These are phyloP conservation scores for Caenorhabditis tropicalis DNA, from an alignment of 1,140 invertebrate genomes.

Conservation along the genomic window DNA sequence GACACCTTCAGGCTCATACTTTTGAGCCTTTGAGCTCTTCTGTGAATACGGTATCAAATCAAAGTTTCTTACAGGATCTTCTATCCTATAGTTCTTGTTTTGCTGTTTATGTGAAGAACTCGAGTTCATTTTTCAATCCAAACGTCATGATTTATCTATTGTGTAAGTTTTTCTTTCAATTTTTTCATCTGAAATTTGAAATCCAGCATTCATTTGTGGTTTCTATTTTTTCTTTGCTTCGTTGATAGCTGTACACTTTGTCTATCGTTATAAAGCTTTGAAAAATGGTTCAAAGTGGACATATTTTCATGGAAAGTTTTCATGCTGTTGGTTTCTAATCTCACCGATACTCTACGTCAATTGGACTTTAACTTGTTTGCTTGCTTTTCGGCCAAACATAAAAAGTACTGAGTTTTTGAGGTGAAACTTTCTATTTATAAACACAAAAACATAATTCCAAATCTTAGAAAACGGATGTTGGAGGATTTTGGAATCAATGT, in stretches of 20 bases:
- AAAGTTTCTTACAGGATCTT: not conserved
- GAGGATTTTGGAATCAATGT: not conserved
- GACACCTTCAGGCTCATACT: too few species aligned
- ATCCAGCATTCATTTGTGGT: not conserved
- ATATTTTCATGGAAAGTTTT: not conserved
- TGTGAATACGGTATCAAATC: too few species aligned
- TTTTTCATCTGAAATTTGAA: too few species aligned
- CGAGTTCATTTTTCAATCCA: not conserved
- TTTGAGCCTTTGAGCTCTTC: too few species aligned
- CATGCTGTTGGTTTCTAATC: not conserved
- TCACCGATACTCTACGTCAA: not conserved
- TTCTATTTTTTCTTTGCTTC: not conserved
- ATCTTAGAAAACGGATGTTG: not conserved
- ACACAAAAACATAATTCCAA: not conserved
- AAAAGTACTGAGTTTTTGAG: not conserved
- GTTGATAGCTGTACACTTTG: not conserved
- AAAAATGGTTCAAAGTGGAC: not conserved
- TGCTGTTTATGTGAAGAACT: not conserved
- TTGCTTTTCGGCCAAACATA: not conserved
- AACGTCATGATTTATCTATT: not conserved
- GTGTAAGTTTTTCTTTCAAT: too few species aligned
- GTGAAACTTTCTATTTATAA: not conserved
- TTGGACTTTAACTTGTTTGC: not conserved
- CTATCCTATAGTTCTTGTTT: not conserved
- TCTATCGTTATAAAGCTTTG: not conserved